Conservation (phyloP, 2,797 vertebrate genomes). For the Austrolebias charrua region DNA sequence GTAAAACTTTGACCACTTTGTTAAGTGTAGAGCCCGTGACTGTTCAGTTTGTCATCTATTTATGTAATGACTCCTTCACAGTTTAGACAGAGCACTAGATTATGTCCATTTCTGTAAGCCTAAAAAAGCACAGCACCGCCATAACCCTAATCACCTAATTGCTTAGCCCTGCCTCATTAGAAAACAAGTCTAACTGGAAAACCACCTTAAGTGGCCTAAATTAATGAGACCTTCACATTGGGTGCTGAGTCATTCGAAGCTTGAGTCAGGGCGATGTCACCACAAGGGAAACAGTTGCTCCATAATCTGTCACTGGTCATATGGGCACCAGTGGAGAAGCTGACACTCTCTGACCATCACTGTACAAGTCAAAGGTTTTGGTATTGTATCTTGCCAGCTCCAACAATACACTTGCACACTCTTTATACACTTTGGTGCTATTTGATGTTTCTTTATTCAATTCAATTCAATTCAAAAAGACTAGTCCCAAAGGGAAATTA, state of each 20-base stretch:
- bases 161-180: slow-evolving; percentile 77
- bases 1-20: slow-evolving; percentile 36
- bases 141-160: slow-evolving; percentile 76
- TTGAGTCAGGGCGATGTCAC: slow-evolving; percentile 64
- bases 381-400: slow-evolving; percentile 1
- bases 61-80: slow-evolving; percentile 74
- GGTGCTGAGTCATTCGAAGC: slow-evolving; percentile 69
- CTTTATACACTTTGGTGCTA: too few species aligned
- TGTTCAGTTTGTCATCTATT: slow-evolving; percentile 73
- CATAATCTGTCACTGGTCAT: slow-evolving; percentile 60
- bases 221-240: slow-evolving; percentile 71
- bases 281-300: slow-evolving; percentile 53
- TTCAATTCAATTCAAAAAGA: too few species aligned
- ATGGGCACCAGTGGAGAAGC: slow-evolving; percentile 42
- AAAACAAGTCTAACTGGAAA: slow-evolving; percentile 79
- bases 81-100: slow-evolving; percentile 67
- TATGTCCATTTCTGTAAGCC: slow-evolving; percentile 65
- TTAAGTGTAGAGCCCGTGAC: slow-evolving; percentile 44
- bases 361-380: slow-evolving; percentile 14
- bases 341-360: slow-evolving; percentile 47
- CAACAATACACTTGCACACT: not conserved
- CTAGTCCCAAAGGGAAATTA: too few species aligned
- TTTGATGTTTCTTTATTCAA: too few species aligned
- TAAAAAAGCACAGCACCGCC: slow-evolving; percentile 74
- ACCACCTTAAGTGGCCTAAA: slow-evolving; percentile 75